These are phyloP conservation scores for Drosophila nasuta DNA, from an alignment of 1,140 invertebrate species.

Conservation along the genomic window DNA sequence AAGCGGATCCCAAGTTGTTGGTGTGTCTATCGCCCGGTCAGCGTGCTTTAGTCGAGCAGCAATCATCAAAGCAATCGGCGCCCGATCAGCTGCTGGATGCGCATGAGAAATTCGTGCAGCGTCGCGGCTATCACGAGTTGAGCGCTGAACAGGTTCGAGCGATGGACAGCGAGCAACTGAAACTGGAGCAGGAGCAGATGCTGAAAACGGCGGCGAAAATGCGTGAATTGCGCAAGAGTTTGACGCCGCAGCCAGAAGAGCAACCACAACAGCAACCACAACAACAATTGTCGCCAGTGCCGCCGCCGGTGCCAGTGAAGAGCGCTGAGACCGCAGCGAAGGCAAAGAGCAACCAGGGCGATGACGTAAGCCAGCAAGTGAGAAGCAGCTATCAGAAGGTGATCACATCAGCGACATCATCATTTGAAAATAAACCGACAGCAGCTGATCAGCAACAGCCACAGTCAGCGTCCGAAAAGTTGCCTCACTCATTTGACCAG, in stretches of 20 bases:
- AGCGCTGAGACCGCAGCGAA: slow-evolving; percentile 75
- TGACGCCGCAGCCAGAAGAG: slow-evolving; percentile 63
- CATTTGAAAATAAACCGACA: slow-evolving; percentile 81
- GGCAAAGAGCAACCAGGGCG: slow-evolving; percentile 66
- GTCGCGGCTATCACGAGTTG: slow-evolving; percentile 87
- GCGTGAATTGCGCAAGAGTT: slow-evolving; percentile 82
- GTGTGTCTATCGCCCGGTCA: slow-evolving; percentile 91
- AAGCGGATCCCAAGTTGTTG: slow-evolving; percentile 87
- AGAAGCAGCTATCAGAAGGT: slow-evolving; percentile 53
- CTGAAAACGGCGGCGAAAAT: slow-evolving; percentile 76
- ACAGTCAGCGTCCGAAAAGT: slow-evolving; percentile 25
- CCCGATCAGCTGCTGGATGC: slow-evolving; percentile 88
- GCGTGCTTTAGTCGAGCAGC: slow-evolving; percentile 85
- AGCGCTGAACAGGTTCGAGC: slow-evolving; percentile 66
- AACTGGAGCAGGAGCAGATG: slow-evolving; percentile 69
- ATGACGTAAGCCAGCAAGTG: slow-evolving; percentile 71
- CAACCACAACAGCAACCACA: slow-evolving; percentile 18
- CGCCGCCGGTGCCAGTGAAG: slow-evolving; percentile 77
- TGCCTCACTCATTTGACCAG: slow-evolving; percentile 38
- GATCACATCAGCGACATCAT: slow-evolving; percentile 64
- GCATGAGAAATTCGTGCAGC: slow-evolving; percentile 89
- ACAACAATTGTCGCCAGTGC: slow-evolving; percentile 29
- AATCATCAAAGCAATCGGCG: slow-evolving; percentile 81
- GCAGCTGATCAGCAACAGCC: slow-evolving; percentile 44
- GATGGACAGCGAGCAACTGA: slow-evolving; percentile 63